These are phyloP conservation scores for Drosophila dives DNA, from an alignment of 2,888 invertebrate species.

Conservation along the genomic window DNA sequence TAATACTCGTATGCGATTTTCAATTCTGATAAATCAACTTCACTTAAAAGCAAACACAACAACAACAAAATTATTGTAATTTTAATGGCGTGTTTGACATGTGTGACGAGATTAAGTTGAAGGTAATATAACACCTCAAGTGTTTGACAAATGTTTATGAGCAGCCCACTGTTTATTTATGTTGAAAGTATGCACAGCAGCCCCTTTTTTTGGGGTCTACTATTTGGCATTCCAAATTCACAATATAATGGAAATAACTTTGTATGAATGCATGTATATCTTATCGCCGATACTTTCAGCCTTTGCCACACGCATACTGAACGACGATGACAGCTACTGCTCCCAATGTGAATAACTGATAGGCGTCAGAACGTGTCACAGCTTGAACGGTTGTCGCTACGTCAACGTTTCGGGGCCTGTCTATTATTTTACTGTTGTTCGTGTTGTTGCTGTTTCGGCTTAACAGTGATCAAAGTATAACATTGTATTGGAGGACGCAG, in stretches of 20 bases:
- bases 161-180: slow-evolving; percentile 11
- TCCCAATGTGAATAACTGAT: slow-evolving; percentile 29
- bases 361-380: slow-evolving; percentile 57
- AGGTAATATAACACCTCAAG: slow-evolving; percentile 15
- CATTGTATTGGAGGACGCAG: neutral
- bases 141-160: slow-evolving; percentile 14
- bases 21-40: neutral
- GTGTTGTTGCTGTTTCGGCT: neutral
- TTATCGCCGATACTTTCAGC: slow-evolving; percentile 35
- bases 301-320: slow-evolving; percentile 9
- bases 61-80: slow-evolving; percentile 1
- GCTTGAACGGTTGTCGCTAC: slow-evolving; percentile 28
- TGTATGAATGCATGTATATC: slow-evolving; percentile 5
- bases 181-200: slow-evolving; percentile 24
- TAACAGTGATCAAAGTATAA: slow-evolving; percentile 40
- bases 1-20: neutral
- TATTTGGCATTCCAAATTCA: neutral
- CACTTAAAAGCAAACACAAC: neutral
- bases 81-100: neutral
- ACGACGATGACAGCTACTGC: slow-evolving; percentile 1
- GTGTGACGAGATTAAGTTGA: neutral
- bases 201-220: slow-evolving; percentile 14
- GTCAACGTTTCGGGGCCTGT: slow-evolving; percentile 44
- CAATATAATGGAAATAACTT: slow-evolving; percentile 20
- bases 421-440: neutral